Base-by-base conservation (phyloP, 37 sponge, comb jelly and placozoan species). In the Aplysina aerophoba region DNA sequence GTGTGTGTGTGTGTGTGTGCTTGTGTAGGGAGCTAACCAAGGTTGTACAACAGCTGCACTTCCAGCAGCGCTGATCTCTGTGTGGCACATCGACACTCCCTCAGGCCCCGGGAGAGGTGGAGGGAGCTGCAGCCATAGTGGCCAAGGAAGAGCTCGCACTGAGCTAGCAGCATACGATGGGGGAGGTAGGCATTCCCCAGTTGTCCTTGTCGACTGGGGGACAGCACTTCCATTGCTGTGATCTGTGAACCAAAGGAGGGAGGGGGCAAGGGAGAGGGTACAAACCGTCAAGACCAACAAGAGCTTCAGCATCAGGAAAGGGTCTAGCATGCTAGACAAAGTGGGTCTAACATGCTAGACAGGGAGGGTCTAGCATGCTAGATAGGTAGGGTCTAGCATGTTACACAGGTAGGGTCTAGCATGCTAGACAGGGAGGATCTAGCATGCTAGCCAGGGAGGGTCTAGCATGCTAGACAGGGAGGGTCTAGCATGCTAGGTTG, bases 1-100 rank as follows among this genome's bases (percentile, higher is more conserved):
- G 71, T 69, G 71, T 69, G 71, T 69, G 71, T 27, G 71, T 69
- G 71, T 69, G 71, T 69, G 71, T 69, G 71, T 69, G 71, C 30
- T 31, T 69, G 71, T 69, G 71, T 69, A n/a, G n/a, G n/a, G 50
- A 36, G 20, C 73, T 36, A 3, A 75, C 78, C 37, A 24, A 75
- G 78, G n/a, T 75, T 40, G 25, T 41, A 75, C 54, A 75, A 44
- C 21, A 75, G 53, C 50, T 75, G 78, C 2, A 16, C 78, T 15
- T 75, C 78, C 78, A 75, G 25, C 50, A 75, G 3, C 41, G 44
- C 5, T 24, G 50, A 25, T 1, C 78, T 40, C 3, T 41, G 37
- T 0, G 21, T 17, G 21, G 78, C 8, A 12, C 35, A 0, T 22
- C 78, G 31, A 11, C 78, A 75, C 24, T 5, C 37, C n/a, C 24